Evolutionary conservation across 2,888 invertebrate genomes (phyloP).

Genomic region (Pollenia amentaria): DNA sequence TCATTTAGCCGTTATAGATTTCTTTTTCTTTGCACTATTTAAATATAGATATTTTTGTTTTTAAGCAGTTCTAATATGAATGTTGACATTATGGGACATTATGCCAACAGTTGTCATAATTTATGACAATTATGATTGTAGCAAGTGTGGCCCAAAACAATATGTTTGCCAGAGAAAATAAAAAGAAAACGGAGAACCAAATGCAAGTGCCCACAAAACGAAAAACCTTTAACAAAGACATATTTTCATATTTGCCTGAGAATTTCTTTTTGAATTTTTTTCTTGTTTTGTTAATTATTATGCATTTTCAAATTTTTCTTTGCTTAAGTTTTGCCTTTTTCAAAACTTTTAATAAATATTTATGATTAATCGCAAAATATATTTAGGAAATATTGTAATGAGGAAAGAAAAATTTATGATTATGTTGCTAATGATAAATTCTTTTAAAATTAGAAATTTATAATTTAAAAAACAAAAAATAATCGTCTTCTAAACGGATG

Average conservation of each 20-base stretch:
- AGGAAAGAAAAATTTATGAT: slow-evolving; percentile 46
- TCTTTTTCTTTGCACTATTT: slow-evolving; percentile 32
- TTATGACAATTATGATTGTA: slow-evolving; percentile 75
- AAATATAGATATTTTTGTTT: slow-evolving; percentile 21
- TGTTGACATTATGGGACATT: slow-evolving; percentile 68
- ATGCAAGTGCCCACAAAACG: slow-evolving; percentile 5
- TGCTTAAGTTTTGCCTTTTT: not conserved
- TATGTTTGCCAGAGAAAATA: slow-evolving; percentile 6
- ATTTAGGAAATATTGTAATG: slow-evolving; percentile 28
- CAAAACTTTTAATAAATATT: slow-evolving; percentile 31
- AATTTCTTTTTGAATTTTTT: not conserved
- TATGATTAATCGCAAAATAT: slow-evolving; percentile 39
- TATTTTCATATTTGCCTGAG: slow-evolving; percentile 7
- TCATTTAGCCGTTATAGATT: slow-evolving; percentile 9
- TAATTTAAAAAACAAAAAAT: slow-evolving; percentile 16
- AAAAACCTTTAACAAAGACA: slow-evolving; percentile 54
- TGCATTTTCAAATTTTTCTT: not conserved
- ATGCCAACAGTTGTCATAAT: slow-evolving; percentile 75
- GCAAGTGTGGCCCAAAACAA: slow-evolving; percentile 70
- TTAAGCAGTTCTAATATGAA: slow-evolving; percentile 45
- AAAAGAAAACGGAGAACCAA: slow-evolving; percentile 14
- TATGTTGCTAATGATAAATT: slow-evolving; percentile 47
- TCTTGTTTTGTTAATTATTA: not conserved
- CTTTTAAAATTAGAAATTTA: slow-evolving; percentile 47
- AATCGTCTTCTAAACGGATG: not conserved